Base-by-base conservation (phyloP, 2,113 vertebrate genomes). In the Apaloderma vittatum region DNA sequence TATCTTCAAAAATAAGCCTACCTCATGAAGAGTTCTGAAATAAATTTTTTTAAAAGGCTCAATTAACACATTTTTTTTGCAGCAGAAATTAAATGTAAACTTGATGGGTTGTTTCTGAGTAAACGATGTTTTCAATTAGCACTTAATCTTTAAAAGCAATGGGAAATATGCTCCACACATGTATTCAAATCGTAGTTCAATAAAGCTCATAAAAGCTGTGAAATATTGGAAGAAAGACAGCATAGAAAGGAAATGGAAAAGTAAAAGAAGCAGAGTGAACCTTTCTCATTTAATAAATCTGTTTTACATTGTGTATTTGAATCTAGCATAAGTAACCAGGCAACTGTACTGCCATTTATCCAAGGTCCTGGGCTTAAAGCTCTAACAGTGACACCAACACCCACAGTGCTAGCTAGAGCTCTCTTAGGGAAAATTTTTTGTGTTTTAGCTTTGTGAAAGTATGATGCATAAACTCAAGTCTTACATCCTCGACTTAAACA, bases 211-310 rank as follows among this genome's bases (percentile, higher is more conserved):
- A 91, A 95, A 89, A 85, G 19, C 49, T 70, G 63, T 62, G 91
- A 91, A 91, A 88, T 66, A 77, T 55, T 94, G 91, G 91, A 83
- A 93, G 87, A 67, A 92, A 74, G 71, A 87, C 40, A 85, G 68
- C 30, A 65, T 48, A n/a, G 77, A 78, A 91, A 93, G 59, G 87
- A 96, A 96, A 95, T 93, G 67, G 86, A 78, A 96, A 96, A 95
- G 36, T 76, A 82, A 86, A 89, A 30, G 43, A 78, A 54, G 51
- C 30, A 89, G 61, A 87, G 87, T 46, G 59, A 75, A 36, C 61
- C 21, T 80, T 90, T 95, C 55, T 34, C 49, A 40, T 65, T 62
- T 49, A 79, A 74, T 77, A 89, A 89, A 77, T 91, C 59, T 94
- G 80, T 17, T 93, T 95, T 92, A 55, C 54, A 36, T 95, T 92